Percentiles rank a stretch among this genome's conserved stretches.
Evolutionary conservation across 2,797 vertebrate species (phyloP).

Genomic region (Rhinichthys osculus): DNA sequence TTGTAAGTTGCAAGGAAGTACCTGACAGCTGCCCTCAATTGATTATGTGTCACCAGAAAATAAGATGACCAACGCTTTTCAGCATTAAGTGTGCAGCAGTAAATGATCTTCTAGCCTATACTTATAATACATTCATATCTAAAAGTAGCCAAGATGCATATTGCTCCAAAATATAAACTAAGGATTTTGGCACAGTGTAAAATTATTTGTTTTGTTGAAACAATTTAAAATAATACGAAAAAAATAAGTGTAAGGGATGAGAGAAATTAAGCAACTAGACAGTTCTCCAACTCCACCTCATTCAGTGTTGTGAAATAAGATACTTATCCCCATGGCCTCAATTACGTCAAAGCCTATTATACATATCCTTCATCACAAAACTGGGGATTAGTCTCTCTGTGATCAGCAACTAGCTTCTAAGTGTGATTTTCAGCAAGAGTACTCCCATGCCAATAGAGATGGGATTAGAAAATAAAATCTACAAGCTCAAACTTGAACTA

Average conservation of each 20-base stretch:
- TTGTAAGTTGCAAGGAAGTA: slow-evolving; percentile 2
- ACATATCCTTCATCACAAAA: slow-evolving; percentile 56
- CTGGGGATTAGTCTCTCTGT: slow-evolving; percentile 39
- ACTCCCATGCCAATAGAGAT: slow-evolving; percentile 19
- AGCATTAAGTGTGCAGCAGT: background rate
- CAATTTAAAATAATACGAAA: background rate
- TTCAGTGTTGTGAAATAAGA: slow-evolving; percentile 43
- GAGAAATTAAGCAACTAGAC: background rate
- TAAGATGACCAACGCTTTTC: background rate
- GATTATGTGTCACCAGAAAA: slow-evolving; percentile 4
- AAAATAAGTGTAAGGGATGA: background rate
- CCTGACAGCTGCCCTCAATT: background rate
- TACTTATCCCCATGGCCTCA: slow-evolving; percentile 62
- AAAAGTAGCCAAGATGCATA: background rate
- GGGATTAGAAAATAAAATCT: slow-evolving; percentile 19
- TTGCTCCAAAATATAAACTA: background rate
- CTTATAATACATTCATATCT: background rate
- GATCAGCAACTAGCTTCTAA: slow-evolving; percentile 43
- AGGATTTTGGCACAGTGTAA: background rate
- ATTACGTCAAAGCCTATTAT: slow-evolving; percentile 65
- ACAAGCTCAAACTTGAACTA: slow-evolving; percentile 12
- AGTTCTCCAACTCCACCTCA: background rate
- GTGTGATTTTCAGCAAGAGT: slow-evolving; percentile 40
- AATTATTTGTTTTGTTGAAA: background rate
- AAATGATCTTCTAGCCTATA: background rate